Percentiles rank a stretch among this genome's conserved stretches.
Conservation (phyloP, 2,113 vertebrate species). For the Triplophysa rosa region DNA sequence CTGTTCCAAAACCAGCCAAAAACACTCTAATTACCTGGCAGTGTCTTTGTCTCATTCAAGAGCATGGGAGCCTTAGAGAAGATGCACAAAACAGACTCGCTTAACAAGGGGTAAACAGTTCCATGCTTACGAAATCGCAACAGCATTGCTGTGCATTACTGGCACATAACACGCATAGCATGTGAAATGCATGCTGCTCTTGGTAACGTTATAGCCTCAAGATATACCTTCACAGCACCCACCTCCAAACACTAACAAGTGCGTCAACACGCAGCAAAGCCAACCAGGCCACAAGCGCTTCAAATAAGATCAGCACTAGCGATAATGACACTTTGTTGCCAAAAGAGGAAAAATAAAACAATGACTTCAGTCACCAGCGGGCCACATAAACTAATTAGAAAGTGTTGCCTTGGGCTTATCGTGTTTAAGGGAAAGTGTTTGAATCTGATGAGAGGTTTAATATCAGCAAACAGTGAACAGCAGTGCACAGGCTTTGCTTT, state of each 20-base stretch:
- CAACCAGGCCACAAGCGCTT: constrained; percentile 34
- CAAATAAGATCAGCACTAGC: constrained; percentile 45
- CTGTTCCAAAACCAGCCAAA: constrained; percentile 26
- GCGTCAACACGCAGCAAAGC: constrained; percentile 39
- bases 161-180: not conserved
- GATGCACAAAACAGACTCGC: not conserved
- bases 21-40: constrained; percentile 31
- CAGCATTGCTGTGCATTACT: not conserved
- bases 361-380: constrained; percentile 50
- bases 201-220: constrained; percentile 24
- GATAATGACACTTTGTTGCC: constrained; percentile 52
- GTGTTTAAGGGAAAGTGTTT: constrained; percentile 51
- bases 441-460: constrained; percentile 54
- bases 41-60: not conserved
- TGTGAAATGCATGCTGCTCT: constrained; percentile 11
- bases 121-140: constrained; percentile 15
- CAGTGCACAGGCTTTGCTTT: constrained; percentile 31
- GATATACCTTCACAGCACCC: constrained; percentile 30
- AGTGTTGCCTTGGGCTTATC: constrained; percentile 54
- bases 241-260: constrained; percentile 48
- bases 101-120: constrained; percentile 29
- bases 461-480: constrained; percentile 52
- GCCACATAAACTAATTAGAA: constrained; percentile 61
- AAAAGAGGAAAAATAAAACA: constrained; percentile 47
- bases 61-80: constrained; percentile 13